A percentile compares a stretch with the other conserved stretches of the same genome.
Conservation (phyloP, 2,797 vertebrate genomes). For the Manis javanica region DNA sequence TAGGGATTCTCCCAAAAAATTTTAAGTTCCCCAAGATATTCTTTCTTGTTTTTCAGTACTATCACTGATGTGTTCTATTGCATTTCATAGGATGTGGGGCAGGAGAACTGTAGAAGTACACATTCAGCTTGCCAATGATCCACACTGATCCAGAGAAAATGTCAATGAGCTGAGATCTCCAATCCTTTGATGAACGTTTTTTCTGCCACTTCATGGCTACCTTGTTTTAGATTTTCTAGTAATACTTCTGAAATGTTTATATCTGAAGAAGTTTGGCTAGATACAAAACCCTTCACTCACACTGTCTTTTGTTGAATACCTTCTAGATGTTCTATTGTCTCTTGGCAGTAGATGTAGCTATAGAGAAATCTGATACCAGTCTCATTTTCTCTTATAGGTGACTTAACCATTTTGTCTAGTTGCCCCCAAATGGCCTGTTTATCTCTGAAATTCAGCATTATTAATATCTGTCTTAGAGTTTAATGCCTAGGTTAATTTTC, state of each 20-base stretch:
- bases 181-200: not conserved
- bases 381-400: slow-evolving; percentile 16
- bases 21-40: not conserved
- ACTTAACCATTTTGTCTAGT: slow-evolving; percentile 22
- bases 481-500: not conserved
- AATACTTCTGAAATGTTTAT: not conserved
- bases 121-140: not conserved
- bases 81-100: not conserved
- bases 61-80: not conserved
- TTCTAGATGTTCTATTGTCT: slow-evolving; percentile 31
- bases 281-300: not conserved
- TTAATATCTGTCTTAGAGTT: not conserved
- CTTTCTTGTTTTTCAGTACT: not conserved
- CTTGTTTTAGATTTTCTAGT: not conserved
- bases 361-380: not conserved
- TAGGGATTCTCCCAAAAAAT: not conserved
- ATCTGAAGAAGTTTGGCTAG: not conserved
- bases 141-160: not conserved
- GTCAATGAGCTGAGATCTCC: not conserved
- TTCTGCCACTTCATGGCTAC: not conserved
- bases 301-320: not conserved
- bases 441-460: slow-evolving; percentile 36
- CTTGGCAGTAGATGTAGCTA: not conserved
- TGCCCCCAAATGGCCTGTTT: not conserved
- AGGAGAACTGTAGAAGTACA: not conserved